phyloP scores from a whole-genome alignment of 2,888 invertebrate species.

The Philereme transversata region DNA sequence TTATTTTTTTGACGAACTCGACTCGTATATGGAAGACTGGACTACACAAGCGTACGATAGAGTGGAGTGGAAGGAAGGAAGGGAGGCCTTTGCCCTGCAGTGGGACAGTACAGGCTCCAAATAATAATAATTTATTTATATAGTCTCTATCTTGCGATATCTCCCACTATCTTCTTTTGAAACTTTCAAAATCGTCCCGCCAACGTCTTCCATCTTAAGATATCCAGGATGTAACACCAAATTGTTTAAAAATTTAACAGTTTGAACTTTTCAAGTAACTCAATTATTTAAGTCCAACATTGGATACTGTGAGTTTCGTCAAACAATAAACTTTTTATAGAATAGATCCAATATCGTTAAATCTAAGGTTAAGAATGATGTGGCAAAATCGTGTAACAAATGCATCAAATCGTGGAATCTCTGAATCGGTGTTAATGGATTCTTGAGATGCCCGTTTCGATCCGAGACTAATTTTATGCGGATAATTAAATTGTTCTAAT shows the following conservation, averaged over 20 bases:
- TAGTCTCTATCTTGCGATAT: too few relatives aligned
- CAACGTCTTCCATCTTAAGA: too few relatives aligned
- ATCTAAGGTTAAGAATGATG: constrained; percentile 3
- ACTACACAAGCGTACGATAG: too few relatives aligned
- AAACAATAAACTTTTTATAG: not conserved
- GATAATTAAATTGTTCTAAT: constrained; percentile 6
- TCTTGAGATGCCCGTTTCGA: constrained; percentile 17
- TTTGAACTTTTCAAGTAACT: constrained; percentile 5
- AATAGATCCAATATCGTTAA: not conserved
- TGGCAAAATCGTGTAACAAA: constrained; percentile 5
- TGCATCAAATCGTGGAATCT: constrained; percentile 17
- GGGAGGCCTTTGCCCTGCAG: too few relatives aligned
- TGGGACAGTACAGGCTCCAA: too few relatives aligned
- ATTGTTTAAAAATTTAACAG: not conserved
- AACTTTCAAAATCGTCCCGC: too few relatives aligned
- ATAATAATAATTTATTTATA: too few relatives aligned
- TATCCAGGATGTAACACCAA: too few relatives aligned
- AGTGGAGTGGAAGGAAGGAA: too few relatives aligned
- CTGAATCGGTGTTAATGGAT: constrained; percentile 33
- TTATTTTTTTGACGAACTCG: too few relatives aligned
- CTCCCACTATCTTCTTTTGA: too few relatives aligned
- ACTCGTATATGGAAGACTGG: too few relatives aligned
- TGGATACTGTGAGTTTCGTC: not conserved
- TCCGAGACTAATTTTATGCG: constrained; percentile 19
- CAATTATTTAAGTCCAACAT: not conserved